Conservation (phyloP, 2,888 invertebrate genomes). For the Eristalinus sepulchralis region DNA sequence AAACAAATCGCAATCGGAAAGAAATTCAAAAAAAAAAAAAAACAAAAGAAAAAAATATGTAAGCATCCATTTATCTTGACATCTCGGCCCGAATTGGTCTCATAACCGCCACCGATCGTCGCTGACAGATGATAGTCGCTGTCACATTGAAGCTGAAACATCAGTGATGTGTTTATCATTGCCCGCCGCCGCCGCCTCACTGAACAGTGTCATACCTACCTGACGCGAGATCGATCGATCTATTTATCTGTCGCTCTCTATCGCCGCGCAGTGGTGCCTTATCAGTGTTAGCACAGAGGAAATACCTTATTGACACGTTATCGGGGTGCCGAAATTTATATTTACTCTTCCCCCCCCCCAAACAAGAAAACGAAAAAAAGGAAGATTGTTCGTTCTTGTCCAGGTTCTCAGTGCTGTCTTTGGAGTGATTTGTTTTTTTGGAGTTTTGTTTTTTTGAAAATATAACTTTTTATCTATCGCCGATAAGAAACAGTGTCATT, state of each 20-base stretch:
- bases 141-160: background rate
- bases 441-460: slow-evolving; percentile 18
- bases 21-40: background rate
- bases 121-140: background rate
- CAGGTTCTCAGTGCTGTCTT: slow-evolving; percentile 39
- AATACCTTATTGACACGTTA: slow-evolving; percentile 39
- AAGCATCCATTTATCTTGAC: slow-evolving; percentile 42
- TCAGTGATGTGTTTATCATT: slow-evolving; percentile 48
- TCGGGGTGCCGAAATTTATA: slow-evolving; percentile 44
- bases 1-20: background rate
- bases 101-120: background rate
- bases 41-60: slow-evolving; percentile 41
- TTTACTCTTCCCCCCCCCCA: background rate
- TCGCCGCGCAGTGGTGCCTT: slow-evolving; percentile 49
- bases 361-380: background rate
- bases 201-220: slow-evolving; percentile 35
- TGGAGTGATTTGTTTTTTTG: slow-evolving; percentile 43
- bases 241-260: slow-evolving; percentile 43
- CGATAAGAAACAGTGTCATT: slow-evolving; percentile 63
- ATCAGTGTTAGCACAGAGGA: slow-evolving; percentile 48
- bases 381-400: slow-evolving; percentile 7
- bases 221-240: slow-evolving; percentile 63
- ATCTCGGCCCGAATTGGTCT: slow-evolving; percentile 39
- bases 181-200: slow-evolving; percentile 38
- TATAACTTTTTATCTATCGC: slow-evolving; percentile 46